These are phyloP conservation scores for Podabrus alpinus DNA, from an alignment of 2,888 invertebrate species.

Conservation along the genomic window DNA sequence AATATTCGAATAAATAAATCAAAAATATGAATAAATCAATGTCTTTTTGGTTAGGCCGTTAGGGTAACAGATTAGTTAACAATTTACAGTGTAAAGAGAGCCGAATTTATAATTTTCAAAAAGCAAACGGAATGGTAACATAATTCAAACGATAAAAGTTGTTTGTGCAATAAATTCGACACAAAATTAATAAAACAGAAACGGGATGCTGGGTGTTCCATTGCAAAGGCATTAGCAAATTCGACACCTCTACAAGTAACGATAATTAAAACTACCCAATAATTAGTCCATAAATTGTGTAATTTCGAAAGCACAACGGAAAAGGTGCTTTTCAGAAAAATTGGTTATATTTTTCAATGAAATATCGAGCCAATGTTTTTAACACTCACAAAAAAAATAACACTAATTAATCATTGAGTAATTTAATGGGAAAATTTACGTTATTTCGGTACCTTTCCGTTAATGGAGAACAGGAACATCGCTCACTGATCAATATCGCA, in stretches of 20 bases:
- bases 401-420: neutral
- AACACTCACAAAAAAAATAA: neutral
- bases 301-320: neutral
- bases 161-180: neutral
- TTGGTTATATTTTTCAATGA: neutral
- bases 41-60: no score
- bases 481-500: neutral
- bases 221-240: neutral
- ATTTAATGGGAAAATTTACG: neutral
- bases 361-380: neutral
- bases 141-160: neutral
- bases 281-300: neutral
- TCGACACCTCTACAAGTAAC: neutral
- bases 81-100: no score
- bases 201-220: neutral
- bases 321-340: neutral
- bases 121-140: neutral
- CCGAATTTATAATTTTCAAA: neutral
- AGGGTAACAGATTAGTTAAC: no score
- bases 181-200: neutral
- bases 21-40: no score
- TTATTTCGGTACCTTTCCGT: neutral
- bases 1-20: no score
- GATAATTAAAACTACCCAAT: neutral
- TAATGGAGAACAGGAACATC: neutral